Conservation (phyloP, 2,888 invertebrate species). For the Eupithecia centaureata region DNA sequence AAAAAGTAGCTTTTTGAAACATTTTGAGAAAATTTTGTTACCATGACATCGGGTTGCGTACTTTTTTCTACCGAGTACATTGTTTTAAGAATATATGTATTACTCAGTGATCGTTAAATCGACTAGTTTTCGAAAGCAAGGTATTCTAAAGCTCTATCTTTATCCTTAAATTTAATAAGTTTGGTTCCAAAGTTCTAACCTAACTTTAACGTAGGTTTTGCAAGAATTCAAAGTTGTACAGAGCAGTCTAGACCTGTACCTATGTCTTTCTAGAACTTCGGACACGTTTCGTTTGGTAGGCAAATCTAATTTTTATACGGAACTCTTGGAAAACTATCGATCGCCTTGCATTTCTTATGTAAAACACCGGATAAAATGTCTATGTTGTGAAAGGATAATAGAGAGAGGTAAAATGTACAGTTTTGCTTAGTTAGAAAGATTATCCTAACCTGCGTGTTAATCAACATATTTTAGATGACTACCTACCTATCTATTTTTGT, state of each 20-base stretch:
- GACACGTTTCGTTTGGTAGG: conserved; percentile 70
- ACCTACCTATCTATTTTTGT: too few species aligned
- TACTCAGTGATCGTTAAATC: too few species aligned
- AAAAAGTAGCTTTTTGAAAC: too few species aligned
- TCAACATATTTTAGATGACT: background rate
- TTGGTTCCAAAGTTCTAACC: background rate
- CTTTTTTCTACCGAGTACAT: too few species aligned
- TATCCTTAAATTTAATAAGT: background rate
- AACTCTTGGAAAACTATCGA: conserved; percentile 75
- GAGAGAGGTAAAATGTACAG: background rate
- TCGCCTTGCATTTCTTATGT: conserved; percentile 29
- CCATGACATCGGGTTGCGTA: too few species aligned
- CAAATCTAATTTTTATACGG: conserved; percentile 79
- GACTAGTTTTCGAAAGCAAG: too few species aligned
- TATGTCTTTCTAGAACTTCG: conserved; percentile 45
- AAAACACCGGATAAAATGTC: background rate
- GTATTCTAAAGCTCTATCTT: too few species aligned
- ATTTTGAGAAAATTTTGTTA: too few species aligned
- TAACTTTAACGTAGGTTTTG: background rate
- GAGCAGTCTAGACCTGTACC: conserved; percentile 33
- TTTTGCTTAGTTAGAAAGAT: background rate
- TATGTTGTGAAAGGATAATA: background rate
- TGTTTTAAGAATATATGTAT: too few species aligned
- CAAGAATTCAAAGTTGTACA: background rate
- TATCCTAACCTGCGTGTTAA: background rate